Percentiles rank a stretch among this genome's conserved stretches.
phyloP scores from a whole-genome alignment of 2,797 vertebrate genomes.

The Epinephelus awoara region DNA sequence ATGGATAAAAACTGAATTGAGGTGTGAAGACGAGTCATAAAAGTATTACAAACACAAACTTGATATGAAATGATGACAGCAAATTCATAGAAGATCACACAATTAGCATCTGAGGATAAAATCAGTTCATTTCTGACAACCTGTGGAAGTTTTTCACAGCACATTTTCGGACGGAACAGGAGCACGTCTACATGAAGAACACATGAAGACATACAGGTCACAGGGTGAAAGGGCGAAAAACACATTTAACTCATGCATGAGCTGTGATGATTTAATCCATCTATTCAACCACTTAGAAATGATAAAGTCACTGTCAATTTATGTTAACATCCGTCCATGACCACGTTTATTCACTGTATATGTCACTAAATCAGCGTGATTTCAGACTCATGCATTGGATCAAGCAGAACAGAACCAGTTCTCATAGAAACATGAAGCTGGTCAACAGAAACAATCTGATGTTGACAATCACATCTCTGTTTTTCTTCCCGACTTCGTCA shows the following conservation, averaged over 20 bases:
- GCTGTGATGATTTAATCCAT: not conserved
- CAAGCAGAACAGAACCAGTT: too few species aligned
- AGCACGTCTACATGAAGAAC: not conserved
- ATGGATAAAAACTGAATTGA: too few species aligned
- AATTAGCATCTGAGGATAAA: not conserved
- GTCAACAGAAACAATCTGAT: too few species aligned
- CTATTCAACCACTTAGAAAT: not conserved
- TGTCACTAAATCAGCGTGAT: too few species aligned
- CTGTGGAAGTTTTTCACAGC: not conserved
- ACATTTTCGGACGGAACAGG: not conserved
- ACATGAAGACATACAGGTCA: not conserved
- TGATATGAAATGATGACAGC: not conserved
- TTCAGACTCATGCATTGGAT: too few species aligned
- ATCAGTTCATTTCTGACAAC: not conserved
- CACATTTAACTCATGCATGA: not conserved
- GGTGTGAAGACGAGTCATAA: not conserved
- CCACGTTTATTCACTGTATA: too few species aligned
- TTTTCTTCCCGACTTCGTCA: too few species aligned
- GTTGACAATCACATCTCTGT: too few species aligned
- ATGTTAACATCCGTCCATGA: not conserved
- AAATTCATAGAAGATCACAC: not conserved
- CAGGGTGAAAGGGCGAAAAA: too few species aligned
- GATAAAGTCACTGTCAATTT: not conserved
- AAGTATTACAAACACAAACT: not conserved
- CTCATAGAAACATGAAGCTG: too few species aligned